Evolutionary conservation across 2,113 vertebrate species (phyloP).

Genomic region (Alligator mississippiensis): DNA sequence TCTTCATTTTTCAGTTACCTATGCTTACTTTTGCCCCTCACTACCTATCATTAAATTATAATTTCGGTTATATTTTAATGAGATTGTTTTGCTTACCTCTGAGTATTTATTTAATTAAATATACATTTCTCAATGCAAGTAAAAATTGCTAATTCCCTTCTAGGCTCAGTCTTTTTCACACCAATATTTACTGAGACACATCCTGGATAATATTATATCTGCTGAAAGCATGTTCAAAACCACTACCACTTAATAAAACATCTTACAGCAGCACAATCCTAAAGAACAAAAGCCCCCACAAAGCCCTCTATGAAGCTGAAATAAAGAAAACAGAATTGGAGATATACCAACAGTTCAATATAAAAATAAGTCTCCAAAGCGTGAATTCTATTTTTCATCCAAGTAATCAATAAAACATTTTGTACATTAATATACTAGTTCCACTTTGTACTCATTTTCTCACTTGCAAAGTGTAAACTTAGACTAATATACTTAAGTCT

Average conservation of each 20-base stretch:
- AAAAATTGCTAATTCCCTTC: background rate
- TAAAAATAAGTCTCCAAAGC: background rate
- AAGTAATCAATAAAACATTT: background rate
- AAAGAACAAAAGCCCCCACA: background rate
- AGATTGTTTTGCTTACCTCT: no score
- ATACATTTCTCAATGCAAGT: background rate
- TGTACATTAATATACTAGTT: background rate
- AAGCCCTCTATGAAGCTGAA: background rate
- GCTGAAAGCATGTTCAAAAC: background rate
- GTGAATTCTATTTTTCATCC: background rate
- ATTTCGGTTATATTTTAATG: no score
- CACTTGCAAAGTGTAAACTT: background rate
- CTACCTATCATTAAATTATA: accelerated
- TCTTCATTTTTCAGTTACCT: background rate
- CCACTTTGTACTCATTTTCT: background rate
- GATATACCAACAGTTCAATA: background rate
- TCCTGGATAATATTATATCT: background rate
- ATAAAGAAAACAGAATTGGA: background rate
- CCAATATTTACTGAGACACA: background rate
- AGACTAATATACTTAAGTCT: background rate
- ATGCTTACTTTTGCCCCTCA: background rate
- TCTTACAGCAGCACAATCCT: background rate
- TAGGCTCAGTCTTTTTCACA: background rate
- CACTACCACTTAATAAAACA: background rate
- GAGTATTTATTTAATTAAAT: background rate